These are phyloP conservation scores for Magallana gigas DNA, from an alignment of 1,140 invertebrate species.

Conservation along the genomic window DNA sequence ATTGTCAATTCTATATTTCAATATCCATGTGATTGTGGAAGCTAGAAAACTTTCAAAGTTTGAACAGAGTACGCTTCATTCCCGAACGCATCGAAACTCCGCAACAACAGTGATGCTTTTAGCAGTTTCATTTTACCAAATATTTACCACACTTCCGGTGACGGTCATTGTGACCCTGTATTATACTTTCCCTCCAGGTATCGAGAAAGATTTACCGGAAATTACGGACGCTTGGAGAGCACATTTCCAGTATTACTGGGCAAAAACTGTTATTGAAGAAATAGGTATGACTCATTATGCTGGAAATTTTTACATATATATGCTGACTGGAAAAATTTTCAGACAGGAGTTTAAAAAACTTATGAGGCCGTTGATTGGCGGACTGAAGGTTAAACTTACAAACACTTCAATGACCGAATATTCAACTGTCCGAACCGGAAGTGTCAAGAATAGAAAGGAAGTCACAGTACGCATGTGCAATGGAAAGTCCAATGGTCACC, in stretches of 20 bases:
- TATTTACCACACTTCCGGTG: slow-evolving; percentile 76
- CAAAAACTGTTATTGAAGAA: slow-evolving; percentile 72
- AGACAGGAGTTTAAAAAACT: slow-evolving; percentile 73
- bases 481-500: slow-evolving; percentile 50
- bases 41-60: slow-evolving; percentile 69
- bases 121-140: slow-evolving; percentile 77
- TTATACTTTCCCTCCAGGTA: slow-evolving; percentile 54
- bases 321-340: slow-evolving; percentile 76
- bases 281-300: slow-evolving; percentile 78
- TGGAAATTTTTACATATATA: slow-evolving; percentile 77
- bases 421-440: slow-evolving; percentile 62
- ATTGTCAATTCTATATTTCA: slow-evolving; percentile 73
- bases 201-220: not conserved
- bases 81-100: slow-evolving; percentile 65
- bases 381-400: slow-evolving; percentile 54
- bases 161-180: slow-evolving; percentile 72
- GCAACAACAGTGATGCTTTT: slow-evolving; percentile 77
- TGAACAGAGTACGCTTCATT: slow-evolving; percentile 66
- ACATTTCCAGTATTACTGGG: slow-evolving; percentile 67
- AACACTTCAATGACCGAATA: slow-evolving; percentile 63
- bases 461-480: slow-evolving; percentile 61
- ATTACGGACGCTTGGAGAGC: slow-evolving; percentile 56
- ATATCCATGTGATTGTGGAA: slow-evolving; percentile 77
- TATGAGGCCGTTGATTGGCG: slow-evolving; percentile 51
- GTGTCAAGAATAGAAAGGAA: slow-evolving; percentile 55